Conservation (phyloP, 1,140 invertebrate genomes). For the Parasteatoda tepidariorum region DNA sequence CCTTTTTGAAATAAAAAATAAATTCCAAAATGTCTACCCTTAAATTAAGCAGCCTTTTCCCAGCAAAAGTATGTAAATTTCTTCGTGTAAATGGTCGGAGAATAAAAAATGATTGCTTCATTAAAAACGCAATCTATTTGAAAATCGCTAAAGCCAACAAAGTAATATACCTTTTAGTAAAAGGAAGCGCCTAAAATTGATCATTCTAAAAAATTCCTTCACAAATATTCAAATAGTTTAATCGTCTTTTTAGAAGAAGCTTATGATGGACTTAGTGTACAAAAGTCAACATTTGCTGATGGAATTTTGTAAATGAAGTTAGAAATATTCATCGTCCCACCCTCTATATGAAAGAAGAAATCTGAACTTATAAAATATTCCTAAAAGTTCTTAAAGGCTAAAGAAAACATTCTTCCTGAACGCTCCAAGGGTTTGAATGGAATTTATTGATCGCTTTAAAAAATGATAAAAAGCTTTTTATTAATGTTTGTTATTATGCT, state of each 20-base stretch:
- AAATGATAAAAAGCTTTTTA: too few relatives aligned
- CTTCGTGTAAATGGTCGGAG: not conserved
- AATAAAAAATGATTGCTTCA: constrained; percentile 20
- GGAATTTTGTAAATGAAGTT: constrained; percentile 41
- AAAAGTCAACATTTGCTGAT: constrained; percentile 46
- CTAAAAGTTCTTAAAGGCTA: too few relatives aligned
- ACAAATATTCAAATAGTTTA: constrained; percentile 50
- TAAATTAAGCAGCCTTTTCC: too few relatives aligned
- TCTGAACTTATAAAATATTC: too few relatives aligned
- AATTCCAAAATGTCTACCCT: too few relatives aligned
- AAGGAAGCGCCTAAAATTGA: constrained; percentile 16
- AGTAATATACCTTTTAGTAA: constrained; percentile 36
- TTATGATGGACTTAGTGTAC: constrained; percentile 27
- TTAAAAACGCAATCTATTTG: constrained; percentile 38
- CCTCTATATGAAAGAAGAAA: too few relatives aligned
- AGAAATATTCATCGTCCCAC: too few relatives aligned
- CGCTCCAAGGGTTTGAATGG: too few relatives aligned
- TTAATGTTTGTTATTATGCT: too few relatives aligned
- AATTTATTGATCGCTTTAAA: too few relatives aligned
- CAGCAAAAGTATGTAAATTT: constrained; percentile 39
- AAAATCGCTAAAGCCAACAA: constrained; percentile 32
- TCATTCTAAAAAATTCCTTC: not conserved
- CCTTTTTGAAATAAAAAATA: too few relatives aligned
- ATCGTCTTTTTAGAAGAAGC: constrained; percentile 34
- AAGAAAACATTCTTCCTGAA: too few relatives aligned